A percentile compares a stretch with the other conserved stretches of the same genome.
Evolutionary conservation across 2,113 vertebrate species (phyloP).

Genomic region (Monarcha castaneiventris): DNA sequence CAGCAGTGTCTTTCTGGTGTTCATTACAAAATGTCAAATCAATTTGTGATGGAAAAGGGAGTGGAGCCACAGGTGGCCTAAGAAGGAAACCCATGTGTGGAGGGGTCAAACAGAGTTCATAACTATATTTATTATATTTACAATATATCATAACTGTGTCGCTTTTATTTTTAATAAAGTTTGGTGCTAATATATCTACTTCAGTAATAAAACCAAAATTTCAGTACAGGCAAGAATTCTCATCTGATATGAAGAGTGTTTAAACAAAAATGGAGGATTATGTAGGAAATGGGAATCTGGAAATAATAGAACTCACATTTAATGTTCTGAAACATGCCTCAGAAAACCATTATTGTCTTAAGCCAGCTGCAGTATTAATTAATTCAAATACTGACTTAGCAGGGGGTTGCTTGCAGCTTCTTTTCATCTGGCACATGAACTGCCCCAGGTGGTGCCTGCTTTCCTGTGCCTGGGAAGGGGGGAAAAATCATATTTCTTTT

Average conservation of each 20-base stretch:
- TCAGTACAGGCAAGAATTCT: neutral
- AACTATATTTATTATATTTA: neutral
- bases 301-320: neutral
- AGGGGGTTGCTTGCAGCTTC: neutral
- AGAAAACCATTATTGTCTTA: neutral
- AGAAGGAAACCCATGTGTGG: neutral
- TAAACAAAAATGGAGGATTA: neutral
- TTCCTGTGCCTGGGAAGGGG: neutral
- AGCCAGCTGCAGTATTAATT: neutral
- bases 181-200: neutral
- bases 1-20: neutral
- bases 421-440: neutral
- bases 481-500: neutral
- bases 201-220: neutral
- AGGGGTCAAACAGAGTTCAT: neutral
- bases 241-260: neutral
- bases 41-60: neutral
- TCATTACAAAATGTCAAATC: neutral
- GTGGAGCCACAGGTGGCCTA: neutral
- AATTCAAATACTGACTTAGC: neutral
- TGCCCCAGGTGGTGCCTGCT: accelerated
- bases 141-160: neutral
- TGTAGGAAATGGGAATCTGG: neutral
- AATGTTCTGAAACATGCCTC: neutral
- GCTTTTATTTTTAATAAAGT: neutral